Evolutionary conservation across 2,888 invertebrate species (phyloP), one percentile per base, ranked within the genome.

Genomic region (Apomyelois bistriatella): DNA sequence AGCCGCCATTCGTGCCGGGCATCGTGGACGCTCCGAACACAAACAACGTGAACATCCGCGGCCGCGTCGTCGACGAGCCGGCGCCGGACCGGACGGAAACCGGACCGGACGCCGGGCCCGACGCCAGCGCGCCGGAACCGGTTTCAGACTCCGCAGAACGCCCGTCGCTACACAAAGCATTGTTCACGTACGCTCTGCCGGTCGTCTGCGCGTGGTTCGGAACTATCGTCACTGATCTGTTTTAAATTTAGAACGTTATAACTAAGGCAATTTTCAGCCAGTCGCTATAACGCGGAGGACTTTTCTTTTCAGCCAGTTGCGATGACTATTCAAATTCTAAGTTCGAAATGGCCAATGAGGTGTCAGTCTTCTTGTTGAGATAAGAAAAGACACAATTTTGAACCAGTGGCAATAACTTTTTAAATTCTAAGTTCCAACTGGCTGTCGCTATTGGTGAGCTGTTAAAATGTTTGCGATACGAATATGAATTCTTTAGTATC

Each of bases 161-260:
- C 1, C 91, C 86, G 54, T 91, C 93, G 10, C 78, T 94, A 3
- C 91, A 92, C 9, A 90, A 91, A 59, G 95, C 94, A 22, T 82
- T 96, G 48, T 89, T 94, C 67, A 92, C 94, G 47, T 96, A 96
- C 84, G 92, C 96, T 58, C 85, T 96, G 76, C 96, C 96, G 3
- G 94, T 96, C 40, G 94, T 95, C 64, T 93, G 96, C 82, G 94
- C 95, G 73, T 96, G 96, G 96, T 95, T 96, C 84, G 96, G 95
- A 55, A 94, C 95, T 60, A 94, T 95, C 69, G 93, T 96, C 79
- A 93, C 94, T 71, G 95, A 96, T 82, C 92, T 95, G 88, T 94
- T 96, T 92, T 96, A 95, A 94, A 53, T 13, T 37, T 37, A n/a
- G 17, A 3, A n/a, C 28, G 38, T 38, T 40, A 13, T 22, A 53